A percentile compares a stretch with the other conserved stretches of the same genome.
phyloP scores from a whole-genome alignment of 2,888 invertebrate species.

The Tiliacea aurago region DNA sequence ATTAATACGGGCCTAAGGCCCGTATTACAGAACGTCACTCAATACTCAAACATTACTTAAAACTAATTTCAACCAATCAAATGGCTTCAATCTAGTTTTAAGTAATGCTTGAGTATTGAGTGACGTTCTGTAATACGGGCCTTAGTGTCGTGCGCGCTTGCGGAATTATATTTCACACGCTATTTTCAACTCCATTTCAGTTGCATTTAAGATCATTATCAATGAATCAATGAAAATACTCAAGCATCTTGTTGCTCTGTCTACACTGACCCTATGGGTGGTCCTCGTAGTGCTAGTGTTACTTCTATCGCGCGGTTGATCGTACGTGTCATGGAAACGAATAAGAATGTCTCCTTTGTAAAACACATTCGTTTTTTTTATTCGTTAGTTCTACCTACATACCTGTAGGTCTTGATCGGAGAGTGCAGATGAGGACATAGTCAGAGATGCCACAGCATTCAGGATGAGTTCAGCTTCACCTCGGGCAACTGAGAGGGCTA shows the following conservation, averaged over 20 bases:
- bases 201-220: background rate
- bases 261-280: background rate
- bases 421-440: conserved; percentile 95
- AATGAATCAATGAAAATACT: conserved; percentile 1
- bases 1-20: too few species aligned
- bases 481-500: conserved; percentile 97
- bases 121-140: too few species aligned
- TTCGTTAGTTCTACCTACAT: conserved; percentile 38
- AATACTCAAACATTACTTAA: too few species aligned
- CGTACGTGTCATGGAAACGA: background rate
- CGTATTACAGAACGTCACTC: too few species aligned
- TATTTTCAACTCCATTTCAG: background rate
- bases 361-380: background rate
- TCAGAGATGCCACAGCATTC: conserved; percentile 95
- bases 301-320: background rate
- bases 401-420: conserved; percentile 95
- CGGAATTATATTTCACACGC: background rate
- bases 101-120: too few species aligned
- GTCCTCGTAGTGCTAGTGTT: background rate
- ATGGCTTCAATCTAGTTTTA: too few species aligned
- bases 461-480: conserved; percentile 98
- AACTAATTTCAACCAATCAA: too few species aligned
- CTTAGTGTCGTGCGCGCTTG: too few species aligned
- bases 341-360: background rate
- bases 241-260: background rate